Percentiles rank a stretch among this genome's conserved stretches.
Conservation (phyloP, 2,113 vertebrate genomes). For the Epinephelus cyanopodus region DNA sequence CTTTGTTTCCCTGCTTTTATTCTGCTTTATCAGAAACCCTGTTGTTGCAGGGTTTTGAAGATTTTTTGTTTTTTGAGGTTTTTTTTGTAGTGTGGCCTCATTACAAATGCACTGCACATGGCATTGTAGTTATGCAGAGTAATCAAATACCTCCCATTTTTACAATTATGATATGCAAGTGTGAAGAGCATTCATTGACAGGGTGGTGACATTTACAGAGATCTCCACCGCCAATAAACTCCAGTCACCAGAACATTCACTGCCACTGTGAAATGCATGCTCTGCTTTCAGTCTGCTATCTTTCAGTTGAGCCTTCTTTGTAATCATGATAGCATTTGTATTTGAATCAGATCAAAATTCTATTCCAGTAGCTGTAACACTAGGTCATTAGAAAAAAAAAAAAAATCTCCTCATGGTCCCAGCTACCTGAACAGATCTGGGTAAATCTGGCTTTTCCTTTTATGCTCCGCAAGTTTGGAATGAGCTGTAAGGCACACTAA, state of each 20-base stretch:
- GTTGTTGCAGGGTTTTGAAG: neutral
- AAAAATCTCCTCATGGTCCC: no score
- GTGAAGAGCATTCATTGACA: neutral
- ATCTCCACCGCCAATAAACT: constrained; percentile 1
- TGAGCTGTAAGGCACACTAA: no score
- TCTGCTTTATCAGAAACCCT: neutral
- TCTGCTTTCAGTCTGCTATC: constrained; percentile 1
- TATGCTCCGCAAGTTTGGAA: no score
- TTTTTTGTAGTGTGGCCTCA: neutral
- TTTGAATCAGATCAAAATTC: neutral
- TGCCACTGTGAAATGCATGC: constrained; percentile 9
- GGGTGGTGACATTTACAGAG: neutral
- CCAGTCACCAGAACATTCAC: constrained; percentile 13
- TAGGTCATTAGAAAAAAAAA: no score
- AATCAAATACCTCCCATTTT: neutral
- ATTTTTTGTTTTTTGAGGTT: no score
- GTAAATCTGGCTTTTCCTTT: no score
- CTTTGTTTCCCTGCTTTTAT: neutral
- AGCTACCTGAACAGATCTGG: no score
- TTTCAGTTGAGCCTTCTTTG: constrained; percentile 10
- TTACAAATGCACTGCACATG: neutral
- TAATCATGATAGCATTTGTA: constrained; percentile 13
- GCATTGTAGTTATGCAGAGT: neutral
- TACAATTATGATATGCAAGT: neutral
- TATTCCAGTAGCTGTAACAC: no score